These are phyloP conservation scores for Drosophila sp. DNA, from an alignment of 1,140 invertebrate genomes.

Conservation along the genomic window DNA sequence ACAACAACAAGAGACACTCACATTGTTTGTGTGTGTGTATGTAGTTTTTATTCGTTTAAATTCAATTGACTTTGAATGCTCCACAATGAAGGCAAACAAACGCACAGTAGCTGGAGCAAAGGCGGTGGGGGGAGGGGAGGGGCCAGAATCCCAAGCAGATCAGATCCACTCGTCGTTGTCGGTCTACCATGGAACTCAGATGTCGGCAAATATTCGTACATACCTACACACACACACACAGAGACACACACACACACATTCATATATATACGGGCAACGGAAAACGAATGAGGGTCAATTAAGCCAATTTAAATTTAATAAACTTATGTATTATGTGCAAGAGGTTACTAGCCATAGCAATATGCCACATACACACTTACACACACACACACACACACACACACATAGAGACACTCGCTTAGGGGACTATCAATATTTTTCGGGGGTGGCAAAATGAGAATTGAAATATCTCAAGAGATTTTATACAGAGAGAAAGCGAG, in stretches of 20 bases:
- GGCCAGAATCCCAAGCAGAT: conserved; percentile 26
- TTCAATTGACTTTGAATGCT: conserved; percentile 81
- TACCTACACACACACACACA: neutral
- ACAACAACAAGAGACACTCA: conserved; percentile 54
- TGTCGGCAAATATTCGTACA: conserved; percentile 43
- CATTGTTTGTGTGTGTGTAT: conserved; percentile 31
- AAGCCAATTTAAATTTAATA: conserved; percentile 83
- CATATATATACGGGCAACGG: conserved; percentile 53
- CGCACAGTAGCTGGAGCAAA: conserved; percentile 20
- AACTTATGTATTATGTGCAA: conserved; percentile 82
- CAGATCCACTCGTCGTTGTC: conserved; percentile 40
- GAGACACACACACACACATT: neutral
- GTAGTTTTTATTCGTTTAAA: conserved; percentile 72
- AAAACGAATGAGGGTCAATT: conserved; percentile 82
- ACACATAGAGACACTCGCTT: neutral
- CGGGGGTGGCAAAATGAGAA: conserved; percentile 39
- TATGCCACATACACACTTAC: conserved; percentile 51
- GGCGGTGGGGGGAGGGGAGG: conserved; percentile 8
- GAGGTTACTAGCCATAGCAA: conserved; percentile 75
- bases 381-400: conserved; percentile 18
- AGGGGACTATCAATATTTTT: conserved; percentile 38
- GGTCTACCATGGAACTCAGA: conserved; percentile 51
- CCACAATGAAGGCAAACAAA: conserved; percentile 73
- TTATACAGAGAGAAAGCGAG: conserved; percentile 1
- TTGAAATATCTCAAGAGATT: conserved; percentile 41